These are phyloP conservation scores for Cephonodes hylas DNA, from an alignment of 2,888 invertebrate species.

Conservation along the genomic window DNA sequence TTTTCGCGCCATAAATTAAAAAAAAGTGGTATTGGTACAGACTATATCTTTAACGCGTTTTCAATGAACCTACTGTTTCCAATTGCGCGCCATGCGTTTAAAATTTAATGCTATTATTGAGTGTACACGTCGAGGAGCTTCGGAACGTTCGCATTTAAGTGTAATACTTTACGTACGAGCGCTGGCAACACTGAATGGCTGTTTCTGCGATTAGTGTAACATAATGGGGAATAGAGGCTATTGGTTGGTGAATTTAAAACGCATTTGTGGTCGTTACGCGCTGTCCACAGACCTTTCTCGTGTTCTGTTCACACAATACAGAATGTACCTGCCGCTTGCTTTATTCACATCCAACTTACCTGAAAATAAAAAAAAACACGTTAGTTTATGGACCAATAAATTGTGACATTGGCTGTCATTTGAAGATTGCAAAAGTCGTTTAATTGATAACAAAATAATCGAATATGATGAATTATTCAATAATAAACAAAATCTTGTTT, in stretches of 20 bases:
- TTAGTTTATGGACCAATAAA: neutral
- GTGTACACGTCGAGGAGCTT: neutral
- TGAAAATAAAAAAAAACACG: slow-evolving; percentile 46
- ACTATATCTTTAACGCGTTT: neutral
- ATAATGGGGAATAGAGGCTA: slow-evolving; percentile 31
- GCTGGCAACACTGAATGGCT: slow-evolving; percentile 44
- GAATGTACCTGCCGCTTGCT: neutral
- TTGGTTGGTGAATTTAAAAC: slow-evolving; percentile 55
- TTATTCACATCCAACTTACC: slow-evolving; percentile 51
- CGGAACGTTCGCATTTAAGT: neutral
- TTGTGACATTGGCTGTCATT: neutral
- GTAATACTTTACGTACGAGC: neutral
- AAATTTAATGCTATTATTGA: neutral
- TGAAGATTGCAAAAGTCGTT: neutral
- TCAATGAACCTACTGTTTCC: neutral
- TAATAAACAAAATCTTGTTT: too few relatives aligned
- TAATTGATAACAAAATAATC: neutral
- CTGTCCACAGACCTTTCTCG: slow-evolving; percentile 26
- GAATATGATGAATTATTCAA: neutral
- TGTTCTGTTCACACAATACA: slow-evolving; percentile 13
- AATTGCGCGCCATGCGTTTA: neutral
- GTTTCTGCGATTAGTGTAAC: slow-evolving; percentile 49
- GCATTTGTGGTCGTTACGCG: slow-evolving; percentile 63
- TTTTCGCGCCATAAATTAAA: too few relatives aligned
- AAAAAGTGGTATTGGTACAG: too few relatives aligned